phyloP scores from a whole-genome alignment of 2,888 invertebrate species.

The Liodrosophila aerea region DNA sequence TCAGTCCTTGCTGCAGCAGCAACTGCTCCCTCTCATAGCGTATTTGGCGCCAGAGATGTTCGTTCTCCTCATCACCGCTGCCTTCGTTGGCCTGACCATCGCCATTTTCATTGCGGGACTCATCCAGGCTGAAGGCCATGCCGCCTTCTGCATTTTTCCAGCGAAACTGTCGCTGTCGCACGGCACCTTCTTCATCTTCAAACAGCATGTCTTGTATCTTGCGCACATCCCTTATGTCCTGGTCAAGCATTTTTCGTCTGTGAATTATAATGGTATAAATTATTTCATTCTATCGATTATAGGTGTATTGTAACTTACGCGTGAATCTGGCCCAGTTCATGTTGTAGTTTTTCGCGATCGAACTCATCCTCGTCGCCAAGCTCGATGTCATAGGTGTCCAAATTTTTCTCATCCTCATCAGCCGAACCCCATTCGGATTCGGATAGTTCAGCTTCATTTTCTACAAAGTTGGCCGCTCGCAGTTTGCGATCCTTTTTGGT shows the following conservation, averaged over 20 bases:
- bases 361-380: constrained; percentile 92
- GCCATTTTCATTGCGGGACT: constrained; percentile 71
- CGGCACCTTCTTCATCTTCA: constrained; percentile 92
- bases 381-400: constrained; percentile 92
- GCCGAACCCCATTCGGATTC: constrained; percentile 95
- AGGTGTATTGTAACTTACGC: constrained; percentile 85
- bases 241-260: constrained; percentile 91
- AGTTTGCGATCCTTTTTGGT: constrained; percentile 78
- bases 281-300: neutral
- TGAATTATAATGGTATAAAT: neutral
- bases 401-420: constrained; percentile 92
- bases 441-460: constrained; percentile 95
- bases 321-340: constrained; percentile 92
- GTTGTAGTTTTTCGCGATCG: constrained; percentile 89
- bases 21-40: constrained; percentile 91
- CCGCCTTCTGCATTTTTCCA: constrained; percentile 90
- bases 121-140: constrained; percentile 72
- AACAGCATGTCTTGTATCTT: constrained; percentile 92
- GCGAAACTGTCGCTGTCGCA: constrained; percentile 90
- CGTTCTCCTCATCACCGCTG: constrained; percentile 87
- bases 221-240: constrained; percentile 93
- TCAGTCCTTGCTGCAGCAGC: constrained; percentile 83
- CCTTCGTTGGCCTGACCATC: constrained; percentile 83
- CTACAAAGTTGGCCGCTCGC: constrained; percentile 89
- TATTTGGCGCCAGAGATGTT: constrained; percentile 90